Conservation (phyloP, 2,888 invertebrate genomes). For the Cremastobaeus sp. region DNA sequence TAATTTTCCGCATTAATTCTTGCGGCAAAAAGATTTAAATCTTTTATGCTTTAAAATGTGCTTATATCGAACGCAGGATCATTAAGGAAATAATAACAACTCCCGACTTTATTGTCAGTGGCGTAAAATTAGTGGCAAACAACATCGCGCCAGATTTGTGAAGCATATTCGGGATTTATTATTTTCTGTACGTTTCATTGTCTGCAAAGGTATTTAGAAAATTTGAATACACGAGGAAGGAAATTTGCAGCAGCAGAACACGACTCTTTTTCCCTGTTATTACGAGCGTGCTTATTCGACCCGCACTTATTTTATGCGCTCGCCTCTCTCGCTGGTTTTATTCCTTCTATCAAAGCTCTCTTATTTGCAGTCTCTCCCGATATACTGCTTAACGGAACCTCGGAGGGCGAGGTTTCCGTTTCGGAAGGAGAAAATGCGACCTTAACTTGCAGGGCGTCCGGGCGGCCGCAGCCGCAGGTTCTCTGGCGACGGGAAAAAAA, state of each 20-base stretch:
- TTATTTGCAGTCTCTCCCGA: slow-evolving; percentile 86
- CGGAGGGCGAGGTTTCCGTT: slow-evolving; percentile 84
- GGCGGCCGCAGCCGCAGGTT: slow-evolving; percentile 85
- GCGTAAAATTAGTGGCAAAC: slow-evolving; percentile 41
- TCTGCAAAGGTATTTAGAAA: slow-evolving; percentile 49
- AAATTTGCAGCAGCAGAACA: slow-evolving; percentile 26
- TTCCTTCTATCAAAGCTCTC: slow-evolving; percentile 45
- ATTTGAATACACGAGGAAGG: slow-evolving; percentile 41
- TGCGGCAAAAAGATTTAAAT: too few relatives aligned
- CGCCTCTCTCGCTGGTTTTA: not conserved
- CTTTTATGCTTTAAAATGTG: too few relatives aligned
- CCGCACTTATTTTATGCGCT: slow-evolving; percentile 24
- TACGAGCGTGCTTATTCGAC: slow-evolving; percentile 35
- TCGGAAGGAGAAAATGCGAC: slow-evolving; percentile 87
- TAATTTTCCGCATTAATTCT: too few relatives aligned
- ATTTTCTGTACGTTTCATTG: slow-evolving; percentile 62
- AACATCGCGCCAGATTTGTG: slow-evolving; percentile 32
- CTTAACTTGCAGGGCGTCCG: slow-evolving; percentile 85
- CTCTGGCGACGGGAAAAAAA: slow-evolving; percentile 76
- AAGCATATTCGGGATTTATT: slow-evolving; percentile 36
- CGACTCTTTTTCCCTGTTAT: slow-evolving; percentile 25
- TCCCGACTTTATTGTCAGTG: slow-evolving; percentile 17
- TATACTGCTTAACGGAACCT: slow-evolving; percentile 87
- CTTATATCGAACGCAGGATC: too few relatives aligned
- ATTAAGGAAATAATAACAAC: not conserved